Conservation (phyloP, 2,888 invertebrate genomes). For the Siphlonurus alternatus region DNA sequence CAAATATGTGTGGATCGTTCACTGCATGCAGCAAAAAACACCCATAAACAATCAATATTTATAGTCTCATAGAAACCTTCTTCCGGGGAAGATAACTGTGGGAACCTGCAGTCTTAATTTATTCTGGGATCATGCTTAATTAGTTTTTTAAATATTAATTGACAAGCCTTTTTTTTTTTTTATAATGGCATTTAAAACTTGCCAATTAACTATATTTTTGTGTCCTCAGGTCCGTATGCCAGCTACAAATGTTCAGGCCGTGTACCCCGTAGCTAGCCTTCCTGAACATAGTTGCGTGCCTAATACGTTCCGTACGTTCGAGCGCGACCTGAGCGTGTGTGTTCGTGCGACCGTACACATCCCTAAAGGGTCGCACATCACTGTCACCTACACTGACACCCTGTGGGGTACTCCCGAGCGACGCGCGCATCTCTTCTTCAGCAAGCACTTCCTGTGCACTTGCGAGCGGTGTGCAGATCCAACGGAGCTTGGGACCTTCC, state of each 20-base stretch:
- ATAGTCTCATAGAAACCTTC: too few relatives aligned
- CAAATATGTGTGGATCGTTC: too few relatives aligned
- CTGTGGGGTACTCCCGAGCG: conserved; percentile 51
- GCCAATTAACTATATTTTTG: too few relatives aligned
- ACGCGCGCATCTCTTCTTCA: conserved; percentile 39
- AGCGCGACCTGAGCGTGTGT: conserved; percentile 36
- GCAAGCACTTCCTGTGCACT: conserved; percentile 49
- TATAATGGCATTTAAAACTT: too few relatives aligned
- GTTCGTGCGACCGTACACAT: conserved; percentile 42
- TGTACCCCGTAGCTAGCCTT: conserved; percentile 48
- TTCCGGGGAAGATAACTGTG: too few relatives aligned
- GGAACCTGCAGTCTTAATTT: too few relatives aligned
- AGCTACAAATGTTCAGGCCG: conserved; percentile 46
- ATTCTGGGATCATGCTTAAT: too few relatives aligned
- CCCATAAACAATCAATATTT: too few relatives aligned
- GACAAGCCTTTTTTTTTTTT: too few relatives aligned
- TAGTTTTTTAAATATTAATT: too few relatives aligned
- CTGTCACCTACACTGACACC: conserved; percentile 44
- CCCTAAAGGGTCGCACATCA: conserved; percentile 40
- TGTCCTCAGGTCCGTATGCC: conserved; percentile 43
- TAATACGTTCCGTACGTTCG: conserved; percentile 45
- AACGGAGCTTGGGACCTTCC: conserved; percentile 23
- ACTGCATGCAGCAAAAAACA: too few relatives aligned
- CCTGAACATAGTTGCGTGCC: conserved; percentile 53
- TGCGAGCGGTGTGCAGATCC: conserved; percentile 49